phyloP scores from a whole-genome alignment of 2,888 invertebrate genomes.

The Hanleya hanleyi region DNA sequence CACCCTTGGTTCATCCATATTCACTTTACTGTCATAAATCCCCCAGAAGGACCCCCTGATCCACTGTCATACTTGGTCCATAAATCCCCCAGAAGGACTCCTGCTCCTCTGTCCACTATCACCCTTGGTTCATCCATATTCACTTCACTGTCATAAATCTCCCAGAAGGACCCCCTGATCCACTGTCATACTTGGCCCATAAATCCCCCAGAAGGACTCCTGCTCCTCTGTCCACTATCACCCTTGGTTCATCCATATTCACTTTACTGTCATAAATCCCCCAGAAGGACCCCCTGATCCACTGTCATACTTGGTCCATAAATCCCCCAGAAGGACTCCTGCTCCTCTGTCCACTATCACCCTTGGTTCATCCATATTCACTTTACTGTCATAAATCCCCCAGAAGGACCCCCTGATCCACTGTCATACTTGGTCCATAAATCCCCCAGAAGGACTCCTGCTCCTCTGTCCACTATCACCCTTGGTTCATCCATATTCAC shows the following conservation, averaged over 20 bases:
- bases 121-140: conserved; percentile 72
- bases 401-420: too few species aligned
- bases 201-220: too few species aligned
- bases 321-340: too few species aligned
- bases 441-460: too few species aligned
- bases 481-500: conserved; percentile 77
- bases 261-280: conserved; percentile 99
- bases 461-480: conserved; percentile 67
- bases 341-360: conserved; percentile 68
- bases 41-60: too few species aligned
- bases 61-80: too few species aligned
- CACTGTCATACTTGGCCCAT: too few species aligned
- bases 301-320: too few species aligned
- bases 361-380: conserved; percentile 75
- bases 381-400: conserved; percentile 99
- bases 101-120: conserved; percentile 67
- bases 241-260: conserved; percentile 71
- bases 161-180: too few species aligned
- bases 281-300: too few species aligned
- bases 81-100: too few species aligned
- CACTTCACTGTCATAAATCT: conserved; percentile 99
- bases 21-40: conserved; percentile 98
- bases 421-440: too few species aligned
- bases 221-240: conserved; percentile 68
- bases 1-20: conserved; percentile 71